Conservation (phyloP, 2,113 vertebrate genomes). For the human region GRCh38 chr3:141099501-141100000, state of each 20-base stretch:
- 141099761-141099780: background rate
- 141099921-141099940: background rate
- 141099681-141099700: background rate
- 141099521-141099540: background rate
- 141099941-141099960: background rate
- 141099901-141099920: rapidly evolving
- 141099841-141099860: background rate
- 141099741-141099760: background rate
- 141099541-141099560: background rate
- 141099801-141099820: background rate
- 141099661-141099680: background rate
- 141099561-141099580: background rate
- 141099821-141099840: background rate
- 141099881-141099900: background rate
- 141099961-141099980: background rate
- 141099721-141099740: background rate
- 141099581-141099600: background rate
- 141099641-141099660: background rate
- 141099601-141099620: background rate
- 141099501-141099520: background rate
- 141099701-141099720: background rate
- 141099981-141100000: background rate
- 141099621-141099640: background rate
- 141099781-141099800: background rate
- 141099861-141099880: background rate